These are phyloP conservation scores for Cephus spinipes DNA, from an alignment of 2,888 invertebrate genomes.

Conservation along the genomic window DNA sequence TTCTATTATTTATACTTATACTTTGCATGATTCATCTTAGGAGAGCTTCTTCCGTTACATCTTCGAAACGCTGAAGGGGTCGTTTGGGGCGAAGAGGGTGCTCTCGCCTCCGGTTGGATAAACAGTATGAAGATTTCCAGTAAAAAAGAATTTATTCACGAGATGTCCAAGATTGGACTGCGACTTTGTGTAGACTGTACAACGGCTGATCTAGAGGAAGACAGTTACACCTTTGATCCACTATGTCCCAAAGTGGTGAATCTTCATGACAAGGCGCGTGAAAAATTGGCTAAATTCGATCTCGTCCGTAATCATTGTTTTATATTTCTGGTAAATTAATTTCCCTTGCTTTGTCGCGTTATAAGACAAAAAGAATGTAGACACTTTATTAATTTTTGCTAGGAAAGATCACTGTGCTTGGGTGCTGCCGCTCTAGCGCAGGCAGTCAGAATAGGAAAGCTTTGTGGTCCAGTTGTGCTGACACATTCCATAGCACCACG, in stretches of 20 bases:
- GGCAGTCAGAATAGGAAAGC: conserved; percentile 73
- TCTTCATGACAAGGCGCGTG: conserved; percentile 70
- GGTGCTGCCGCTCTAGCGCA: conserved; percentile 82
- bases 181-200: conserved; percentile 64
- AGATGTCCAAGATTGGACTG: conserved; percentile 68
- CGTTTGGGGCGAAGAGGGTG: conserved; percentile 68
- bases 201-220: conserved; percentile 45
- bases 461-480: conserved; percentile 81
- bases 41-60: conserved; percentile 79
- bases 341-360: neutral
- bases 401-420: conserved; percentile 85
- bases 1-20: neutral
- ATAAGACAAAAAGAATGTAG: neutral
- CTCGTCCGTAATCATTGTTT: conserved; percentile 70
- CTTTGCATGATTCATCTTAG: conserved; percentile 54
- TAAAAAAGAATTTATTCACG: conserved; percentile 67
- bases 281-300: conserved; percentile 70
- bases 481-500: conserved; percentile 85
- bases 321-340: conserved; percentile 70
- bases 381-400: neutral
- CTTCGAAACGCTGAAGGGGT: conserved; percentile 76
- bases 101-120: conserved; percentile 82
- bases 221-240: conserved; percentile 71
- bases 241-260: conserved; percentile 73
- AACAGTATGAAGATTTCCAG: conserved; percentile 77